Percentiles rank a stretch among this genome's conserved stretches.
These are phyloP conservation scores for Drosophila heteroneura DNA, from an alignment of 2,888 invertebrate genomes.

Conservation along the genomic window DNA sequence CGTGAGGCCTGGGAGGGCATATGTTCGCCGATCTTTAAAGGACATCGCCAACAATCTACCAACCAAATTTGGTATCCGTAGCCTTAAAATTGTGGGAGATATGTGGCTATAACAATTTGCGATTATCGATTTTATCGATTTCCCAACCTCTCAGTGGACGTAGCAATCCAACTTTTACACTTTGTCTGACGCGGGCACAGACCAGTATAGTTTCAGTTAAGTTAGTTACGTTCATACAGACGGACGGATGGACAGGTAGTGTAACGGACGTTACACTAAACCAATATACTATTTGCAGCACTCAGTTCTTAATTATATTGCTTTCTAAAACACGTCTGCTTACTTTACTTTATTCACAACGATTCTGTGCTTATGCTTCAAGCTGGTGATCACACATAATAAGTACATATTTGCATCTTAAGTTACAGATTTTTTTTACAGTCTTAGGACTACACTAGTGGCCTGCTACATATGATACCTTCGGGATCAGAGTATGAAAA, in stretches of 20 bases:
- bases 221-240: no score
- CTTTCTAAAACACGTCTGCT: not conserved
- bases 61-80: rapidly evolving
- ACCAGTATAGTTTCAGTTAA: no score
- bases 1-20: not conserved
- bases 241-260: no score
- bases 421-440: not conserved
- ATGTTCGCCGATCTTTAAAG: not conserved
- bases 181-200: no score
- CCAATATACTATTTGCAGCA: not conserved
- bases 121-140: not conserved
- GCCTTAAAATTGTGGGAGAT: not conserved
- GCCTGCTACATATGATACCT: not conserved
- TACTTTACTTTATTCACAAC: not conserved
- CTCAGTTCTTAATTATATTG: not conserved
- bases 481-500: not conserved
- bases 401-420: not conserved
- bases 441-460: not conserved
- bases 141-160: not conserved
- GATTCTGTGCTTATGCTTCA: not conserved
- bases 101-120: not conserved
- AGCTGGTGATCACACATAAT: not conserved
- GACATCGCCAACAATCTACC: not conserved
- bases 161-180: not conserved
- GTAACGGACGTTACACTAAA: no score